Conservation (phyloP, 30 jellyfish, hydroid and myxozoan species). For the Aurelia sp. region DNA sequence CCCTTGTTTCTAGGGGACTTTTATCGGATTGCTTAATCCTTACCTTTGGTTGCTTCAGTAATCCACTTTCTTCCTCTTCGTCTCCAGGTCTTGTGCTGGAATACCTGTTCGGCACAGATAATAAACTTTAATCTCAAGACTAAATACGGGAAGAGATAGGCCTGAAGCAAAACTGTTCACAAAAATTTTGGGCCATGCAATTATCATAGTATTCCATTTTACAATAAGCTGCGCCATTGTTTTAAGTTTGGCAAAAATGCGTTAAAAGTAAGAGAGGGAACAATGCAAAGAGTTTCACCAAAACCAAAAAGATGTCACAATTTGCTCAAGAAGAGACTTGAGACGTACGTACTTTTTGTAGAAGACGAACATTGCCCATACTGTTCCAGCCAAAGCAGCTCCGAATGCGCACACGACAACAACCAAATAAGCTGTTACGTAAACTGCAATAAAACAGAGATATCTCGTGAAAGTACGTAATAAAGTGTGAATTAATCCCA, state of each 20-base stretch:
- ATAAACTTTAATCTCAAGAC: too few relatives aligned
- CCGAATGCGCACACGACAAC: slow-evolving; percentile 98
- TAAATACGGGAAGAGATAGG: too few relatives aligned
- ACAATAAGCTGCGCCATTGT: too few relatives aligned
- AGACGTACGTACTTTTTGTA: slow-evolving; percentile 75
- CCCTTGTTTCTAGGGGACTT: too few relatives aligned
- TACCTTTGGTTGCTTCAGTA: slow-evolving; percentile 77
- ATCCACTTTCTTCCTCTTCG: slow-evolving; percentile 67
- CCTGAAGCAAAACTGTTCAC: too few relatives aligned
- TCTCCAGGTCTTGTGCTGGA: slow-evolving; percentile 67
- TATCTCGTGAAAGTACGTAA: too few relatives aligned
- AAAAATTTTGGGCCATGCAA: too few relatives aligned
- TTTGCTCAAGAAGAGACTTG: background rate
- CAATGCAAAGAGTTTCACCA: too few relatives aligned
- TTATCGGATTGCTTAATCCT: background rate
- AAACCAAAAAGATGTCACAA: background rate
- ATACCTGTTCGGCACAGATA: slow-evolving; percentile 30
- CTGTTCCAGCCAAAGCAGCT: slow-evolving; percentile 96
- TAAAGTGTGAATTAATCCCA: too few relatives aligned
- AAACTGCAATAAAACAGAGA: slow-evolving; percentile 41
- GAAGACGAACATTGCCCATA: slow-evolving; percentile 95
- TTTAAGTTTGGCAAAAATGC: too few relatives aligned
- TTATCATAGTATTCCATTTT: too few relatives aligned
- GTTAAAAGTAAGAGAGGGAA: too few relatives aligned
- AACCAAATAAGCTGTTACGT: slow-evolving; percentile 96